Evolutionary conservation across 2,888 invertebrate species (phyloP), one percentile per base, ranked within the genome.

Genomic region (Carterocephalus palaemon): DNA sequence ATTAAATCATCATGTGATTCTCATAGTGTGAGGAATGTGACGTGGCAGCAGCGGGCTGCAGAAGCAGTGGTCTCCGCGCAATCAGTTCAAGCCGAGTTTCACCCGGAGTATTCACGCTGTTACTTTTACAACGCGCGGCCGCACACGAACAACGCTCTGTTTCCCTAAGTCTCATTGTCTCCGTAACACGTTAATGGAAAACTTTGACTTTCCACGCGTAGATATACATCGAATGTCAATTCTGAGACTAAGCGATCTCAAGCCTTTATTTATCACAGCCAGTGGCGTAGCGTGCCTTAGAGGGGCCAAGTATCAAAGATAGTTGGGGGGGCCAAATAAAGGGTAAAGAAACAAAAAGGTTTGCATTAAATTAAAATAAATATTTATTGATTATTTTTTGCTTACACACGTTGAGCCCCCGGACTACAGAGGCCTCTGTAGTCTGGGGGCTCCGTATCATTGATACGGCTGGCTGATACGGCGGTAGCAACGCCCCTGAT

Each of bases 111-210:
- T 86, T 83, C 75, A 78, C 70, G 83, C 70, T 83, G 84, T 83
- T 82, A 83, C 82, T 84, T 85, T 84, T 85, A 78, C 80, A 81
- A 84, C 84, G 84, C 83, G 77, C 85, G 71, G 74, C 63, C 82
- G 83, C 82, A 74, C 86, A 86, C 77, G 79, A 79, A 34, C 70
- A 75, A 78, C 82, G 83, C 82, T 84, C 82, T 85, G 82, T 82
- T 84, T 83, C 83, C 84, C 77, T 78, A 71, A 70, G 75, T 72
- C 73, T 76, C 67, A 80, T 84, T 84, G 84, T 81, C 70, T 74
- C 67, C 67, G 53, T 64, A 66, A 61, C 65, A 64, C 63, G 63
- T 62, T 66, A 58, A 63, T 70, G 68, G 70, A 76, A 78, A 77
- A 76, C 75, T 78, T 77, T 75, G 75, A 76, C 80, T 83, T 83